Conservation (phyloP, 1,140 invertebrate species). For the Nephila pilipes region DNA sequence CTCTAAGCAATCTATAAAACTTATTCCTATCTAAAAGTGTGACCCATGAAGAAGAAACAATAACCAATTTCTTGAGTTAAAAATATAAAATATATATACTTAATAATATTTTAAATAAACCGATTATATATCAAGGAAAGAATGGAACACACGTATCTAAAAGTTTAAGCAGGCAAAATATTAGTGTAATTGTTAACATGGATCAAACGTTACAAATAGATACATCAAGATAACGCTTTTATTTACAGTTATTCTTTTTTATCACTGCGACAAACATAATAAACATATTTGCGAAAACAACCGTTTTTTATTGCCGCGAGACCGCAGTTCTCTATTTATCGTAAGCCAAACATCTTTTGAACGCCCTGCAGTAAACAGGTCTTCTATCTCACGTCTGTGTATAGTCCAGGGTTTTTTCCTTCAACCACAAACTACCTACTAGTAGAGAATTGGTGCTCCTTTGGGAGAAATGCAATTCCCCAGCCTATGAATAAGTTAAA, state of each 20-base stretch:
- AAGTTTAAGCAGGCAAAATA: too few species aligned
- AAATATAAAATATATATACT: too few species aligned
- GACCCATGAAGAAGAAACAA: too few species aligned
- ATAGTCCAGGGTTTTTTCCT: neutral
- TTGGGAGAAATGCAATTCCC: conserved; percentile 30
- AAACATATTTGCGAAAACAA: neutral
- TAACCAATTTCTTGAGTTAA: too few species aligned
- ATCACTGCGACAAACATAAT: neutral
- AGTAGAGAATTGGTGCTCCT: conserved; percentile 39
- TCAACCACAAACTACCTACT: conserved; percentile 38
- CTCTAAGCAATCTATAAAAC: too few species aligned
- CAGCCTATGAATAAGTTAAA: conserved; percentile 61
- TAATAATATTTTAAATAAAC: too few species aligned
- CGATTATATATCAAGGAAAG: too few species aligned
- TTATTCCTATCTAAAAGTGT: too few species aligned
- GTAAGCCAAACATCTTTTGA: conserved; percentile 15
- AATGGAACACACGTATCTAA: too few species aligned
- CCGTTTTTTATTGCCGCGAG: neutral
- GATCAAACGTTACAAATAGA: too few species aligned
- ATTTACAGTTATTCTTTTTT: neutral
- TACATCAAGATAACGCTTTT: neutral
- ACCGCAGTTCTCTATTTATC: neutral
- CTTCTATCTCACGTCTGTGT: neutral
- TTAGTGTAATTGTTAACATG: too few species aligned
- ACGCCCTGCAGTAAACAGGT: neutral